Base-by-base conservation (phyloP, 2,113 vertebrate species). In the Oxyura jamaicensis region DNA sequence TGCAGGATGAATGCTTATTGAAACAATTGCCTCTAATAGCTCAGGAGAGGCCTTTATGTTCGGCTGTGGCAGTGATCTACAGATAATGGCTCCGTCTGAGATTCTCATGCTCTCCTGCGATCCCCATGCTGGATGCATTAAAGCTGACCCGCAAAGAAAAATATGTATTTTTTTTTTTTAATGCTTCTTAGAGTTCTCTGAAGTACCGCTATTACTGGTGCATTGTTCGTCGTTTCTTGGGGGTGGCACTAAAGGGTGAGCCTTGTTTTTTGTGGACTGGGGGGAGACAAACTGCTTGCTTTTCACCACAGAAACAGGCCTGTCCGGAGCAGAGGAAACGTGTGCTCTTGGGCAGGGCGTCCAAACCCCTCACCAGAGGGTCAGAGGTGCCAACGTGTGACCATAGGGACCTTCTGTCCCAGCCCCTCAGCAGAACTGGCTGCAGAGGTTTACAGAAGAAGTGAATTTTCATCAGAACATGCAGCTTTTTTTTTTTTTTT, bases 11-110 rank as follows among this genome's bases (percentile, higher is more conserved):
- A 97, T 94, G 94, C 79, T 96, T 97, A 96, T 95, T 90, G 95
- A 96, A 96, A 97, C 93, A 92, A 97, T 94, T 97, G 95, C 90
- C 81, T 96, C 68, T 97, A 95, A 97, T 97, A 95, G 94, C 96
- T 97, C 78, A 59, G 93, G 97, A 93, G 94, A 96, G 95, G 96
- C 95, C 29, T 66, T 97, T 97, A 97, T 72, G 84, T 81, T 95
- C 87, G 96, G 90, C 85, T 52, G 0, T 1, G 91, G 93, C 95
- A 94, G 97, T 97, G 95, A 98, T 97, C 97, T 91, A 94, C 62
- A 29, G 95, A 96, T 96, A 97, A 96, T 96, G 94, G 94, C 94
- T 97, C 73, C 7, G 95, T 62, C 46, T 1, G 68, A 97, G 93
- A 79, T 95, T 96, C 95, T 77, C 46, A 5, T 6, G 3, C 50